Percentiles rank a stretch among this genome's conserved stretches.
Conservation (phyloP, 2,797 vertebrate species). For the Malurus splendens region DNA sequence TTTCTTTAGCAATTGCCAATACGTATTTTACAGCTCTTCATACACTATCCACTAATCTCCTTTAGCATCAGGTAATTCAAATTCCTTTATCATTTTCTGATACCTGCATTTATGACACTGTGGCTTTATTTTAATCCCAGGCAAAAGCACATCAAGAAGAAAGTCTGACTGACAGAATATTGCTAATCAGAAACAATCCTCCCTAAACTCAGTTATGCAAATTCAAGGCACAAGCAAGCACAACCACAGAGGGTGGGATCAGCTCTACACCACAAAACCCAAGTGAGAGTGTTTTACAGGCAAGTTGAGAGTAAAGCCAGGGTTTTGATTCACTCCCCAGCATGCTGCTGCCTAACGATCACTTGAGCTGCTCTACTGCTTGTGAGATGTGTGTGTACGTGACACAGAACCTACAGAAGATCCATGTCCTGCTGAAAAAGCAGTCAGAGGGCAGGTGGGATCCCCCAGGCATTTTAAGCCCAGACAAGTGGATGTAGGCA, state of each 20-base stretch:
- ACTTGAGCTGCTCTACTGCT: not conserved
- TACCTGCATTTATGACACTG: not conserved
- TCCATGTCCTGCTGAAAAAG: not conserved
- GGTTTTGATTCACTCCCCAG: not conserved
- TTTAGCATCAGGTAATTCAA: slow-evolving; percentile 1
- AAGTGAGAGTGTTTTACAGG: not conserved
- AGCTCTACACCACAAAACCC: not conserved
- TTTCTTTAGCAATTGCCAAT: slow-evolving; percentile 17
- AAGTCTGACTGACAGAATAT: not conserved
- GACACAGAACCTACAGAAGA: not conserved
- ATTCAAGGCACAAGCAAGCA: not conserved
- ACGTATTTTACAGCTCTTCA: not conserved
- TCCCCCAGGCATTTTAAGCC: not conserved
- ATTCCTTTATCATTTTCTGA: slow-evolving; percentile 4
- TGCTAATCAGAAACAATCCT: not conserved
- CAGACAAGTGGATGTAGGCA: not conserved
- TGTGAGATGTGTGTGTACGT: not conserved
- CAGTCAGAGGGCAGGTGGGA: not conserved
- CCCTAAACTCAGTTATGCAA: not conserved
- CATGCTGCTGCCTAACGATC: not conserved
- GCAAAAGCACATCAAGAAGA: not conserved
- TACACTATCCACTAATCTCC: not conserved
- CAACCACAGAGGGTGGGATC: not conserved
- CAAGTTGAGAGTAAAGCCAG: not conserved
- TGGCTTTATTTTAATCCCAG: not conserved